phyloP scores from a whole-genome alignment of 1,140 invertebrate species.

The Cydia amplana region DNA sequence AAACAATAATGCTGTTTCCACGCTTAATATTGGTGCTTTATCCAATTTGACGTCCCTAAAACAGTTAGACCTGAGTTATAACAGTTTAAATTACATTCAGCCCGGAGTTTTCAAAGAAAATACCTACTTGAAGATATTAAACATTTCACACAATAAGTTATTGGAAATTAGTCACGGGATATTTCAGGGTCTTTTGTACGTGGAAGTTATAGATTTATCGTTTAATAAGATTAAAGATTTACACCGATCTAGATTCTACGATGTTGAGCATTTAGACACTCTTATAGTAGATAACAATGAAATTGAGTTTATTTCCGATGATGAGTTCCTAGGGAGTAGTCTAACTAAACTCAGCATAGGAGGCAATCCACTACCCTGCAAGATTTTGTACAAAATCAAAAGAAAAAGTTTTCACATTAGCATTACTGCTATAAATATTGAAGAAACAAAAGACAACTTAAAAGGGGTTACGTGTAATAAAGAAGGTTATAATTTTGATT shows the following conservation, averaged over 20 bases:
- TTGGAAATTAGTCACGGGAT: slow-evolving; percentile 42
- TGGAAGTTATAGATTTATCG: slow-evolving; percentile 45
- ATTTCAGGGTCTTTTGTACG: slow-evolving; percentile 39
- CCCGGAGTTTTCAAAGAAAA: slow-evolving; percentile 46
- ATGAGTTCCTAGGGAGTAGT: not conserved
- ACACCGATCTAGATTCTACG: slow-evolving; percentile 41
- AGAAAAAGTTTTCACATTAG: slow-evolving; percentile 31
- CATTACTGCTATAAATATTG: slow-evolving; percentile 45
- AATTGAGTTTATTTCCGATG: slow-evolving; percentile 33
- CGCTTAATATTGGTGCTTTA: slow-evolving; percentile 43
- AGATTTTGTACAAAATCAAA: slow-evolving; percentile 41
- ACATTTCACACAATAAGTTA: slow-evolving; percentile 50
- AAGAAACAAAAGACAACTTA: slow-evolving; percentile 47
- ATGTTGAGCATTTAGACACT: slow-evolving; percentile 36
- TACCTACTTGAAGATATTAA: slow-evolving; percentile 38
- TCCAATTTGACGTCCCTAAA: slow-evolving; percentile 37
- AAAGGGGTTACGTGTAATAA: slow-evolving; percentile 50
- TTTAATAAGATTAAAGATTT: slow-evolving; percentile 44
- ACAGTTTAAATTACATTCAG: slow-evolving; percentile 44
- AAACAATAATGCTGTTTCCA: slow-evolving; percentile 45
- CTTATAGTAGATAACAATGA: slow-evolving; percentile 45
- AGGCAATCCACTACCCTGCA: slow-evolving; percentile 48
- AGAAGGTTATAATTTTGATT: not conserved
- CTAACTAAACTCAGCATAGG: slow-evolving; percentile 42
- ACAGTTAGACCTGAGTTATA: slow-evolving; percentile 53